These are phyloP conservation scores for Montipora capricornis DNA, from an alignment of 64 coral and sea anemone species.

Conservation along the genomic window DNA sequence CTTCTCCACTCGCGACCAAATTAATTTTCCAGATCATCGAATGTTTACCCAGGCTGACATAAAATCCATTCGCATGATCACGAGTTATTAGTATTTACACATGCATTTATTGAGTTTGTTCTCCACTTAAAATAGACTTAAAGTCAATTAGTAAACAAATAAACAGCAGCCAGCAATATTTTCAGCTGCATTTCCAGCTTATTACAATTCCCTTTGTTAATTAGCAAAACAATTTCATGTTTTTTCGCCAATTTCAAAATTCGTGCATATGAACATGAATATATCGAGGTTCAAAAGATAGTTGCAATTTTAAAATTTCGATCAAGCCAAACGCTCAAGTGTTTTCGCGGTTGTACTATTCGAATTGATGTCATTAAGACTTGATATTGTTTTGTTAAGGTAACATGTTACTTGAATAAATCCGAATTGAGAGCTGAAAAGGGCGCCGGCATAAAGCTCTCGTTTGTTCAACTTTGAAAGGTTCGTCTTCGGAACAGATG, in stretches of 20 bases:
- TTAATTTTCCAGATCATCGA: constrained; percentile 11
- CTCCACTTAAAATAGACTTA: constrained; percentile 52
- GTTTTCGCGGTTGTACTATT: neutral
- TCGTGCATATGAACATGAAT: neutral
- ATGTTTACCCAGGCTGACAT: constrained; percentile 32
- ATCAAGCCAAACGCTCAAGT: too few relatives aligned
- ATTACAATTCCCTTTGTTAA: constrained; percentile 44
- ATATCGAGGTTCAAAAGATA: too few relatives aligned
- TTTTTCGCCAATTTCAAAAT: constrained; percentile 8
- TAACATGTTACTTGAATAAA: neutral
- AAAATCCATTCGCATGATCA: constrained; percentile 4
- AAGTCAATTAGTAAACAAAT: constrained; percentile 53
- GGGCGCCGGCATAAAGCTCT: neutral
- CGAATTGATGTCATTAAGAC: neutral
- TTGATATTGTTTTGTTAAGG: neutral
- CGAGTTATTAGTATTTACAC: constrained; percentile 3
- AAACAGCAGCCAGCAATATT: constrained; percentile 24
- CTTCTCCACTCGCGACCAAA: neutral
- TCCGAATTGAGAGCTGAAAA: neutral
- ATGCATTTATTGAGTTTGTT: constrained; percentile 46
- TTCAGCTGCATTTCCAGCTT: constrained; percentile 37
- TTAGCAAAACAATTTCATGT: constrained; percentile 34
- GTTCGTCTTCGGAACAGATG: constrained; percentile 20
- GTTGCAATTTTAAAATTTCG: too few relatives aligned
- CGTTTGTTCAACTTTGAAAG: neutral